These are phyloP conservation scores for Pogonophryne albipinna DNA, from an alignment of 2,797 vertebrate species.

Conservation along the genomic window DNA sequence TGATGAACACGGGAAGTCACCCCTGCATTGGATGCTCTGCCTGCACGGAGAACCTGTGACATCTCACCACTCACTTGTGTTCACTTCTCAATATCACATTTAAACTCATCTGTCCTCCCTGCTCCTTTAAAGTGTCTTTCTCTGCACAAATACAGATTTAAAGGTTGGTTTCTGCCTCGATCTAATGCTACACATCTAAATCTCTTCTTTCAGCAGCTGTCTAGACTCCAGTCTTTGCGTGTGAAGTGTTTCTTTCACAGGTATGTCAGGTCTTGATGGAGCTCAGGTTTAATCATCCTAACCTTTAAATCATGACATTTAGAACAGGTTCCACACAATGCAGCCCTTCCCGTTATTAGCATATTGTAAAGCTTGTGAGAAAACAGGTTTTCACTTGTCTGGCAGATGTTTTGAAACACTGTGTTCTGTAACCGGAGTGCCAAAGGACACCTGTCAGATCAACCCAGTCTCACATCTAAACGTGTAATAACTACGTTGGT, in stretches of 20 bases:
- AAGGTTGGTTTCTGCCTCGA: no score
- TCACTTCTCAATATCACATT: no score
- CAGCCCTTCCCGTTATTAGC: constrained; percentile 18
- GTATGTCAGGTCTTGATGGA: constrained; percentile 24
- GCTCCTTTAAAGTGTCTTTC: neutral
- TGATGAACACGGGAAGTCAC: neutral
- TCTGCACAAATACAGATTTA: no score
- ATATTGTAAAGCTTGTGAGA: no score
- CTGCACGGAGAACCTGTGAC: constrained; percentile 32
- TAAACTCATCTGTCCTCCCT: no score
- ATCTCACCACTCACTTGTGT: constrained; percentile 4
- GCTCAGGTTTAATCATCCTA: constrained; percentile 12
- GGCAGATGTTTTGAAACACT: neutral
- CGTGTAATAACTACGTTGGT: no score
- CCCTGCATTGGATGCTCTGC: neutral
- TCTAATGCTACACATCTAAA: neutral
- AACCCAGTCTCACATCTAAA: no score
- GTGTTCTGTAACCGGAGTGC: neutral
- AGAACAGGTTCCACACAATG: constrained; percentile 33
- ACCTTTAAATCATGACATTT: constrained; percentile 14
- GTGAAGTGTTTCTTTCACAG: neutral
- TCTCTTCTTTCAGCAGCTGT: neutral
- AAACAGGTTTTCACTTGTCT: constrained; percentile 36
- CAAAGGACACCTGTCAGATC: no score
- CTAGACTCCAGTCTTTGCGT: neutral